Evolutionary conservation across 2,797 vertebrate species (phyloP).

Genomic region (Halcyon badia): DNA sequence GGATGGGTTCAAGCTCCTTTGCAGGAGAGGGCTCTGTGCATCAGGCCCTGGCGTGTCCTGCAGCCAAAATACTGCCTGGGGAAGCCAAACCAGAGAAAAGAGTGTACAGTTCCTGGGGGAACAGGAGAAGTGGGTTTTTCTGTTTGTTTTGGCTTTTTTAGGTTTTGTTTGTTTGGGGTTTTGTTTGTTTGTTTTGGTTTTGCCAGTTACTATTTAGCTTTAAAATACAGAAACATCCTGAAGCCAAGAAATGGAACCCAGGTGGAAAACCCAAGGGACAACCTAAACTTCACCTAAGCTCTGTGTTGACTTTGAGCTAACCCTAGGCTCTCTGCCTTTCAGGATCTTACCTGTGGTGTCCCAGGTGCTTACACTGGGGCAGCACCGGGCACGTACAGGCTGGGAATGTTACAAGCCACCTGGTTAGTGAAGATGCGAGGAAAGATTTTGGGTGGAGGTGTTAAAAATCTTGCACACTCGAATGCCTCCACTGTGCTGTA

Average conservation of each 20-base stretch:
- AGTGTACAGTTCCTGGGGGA: fast-evolving
- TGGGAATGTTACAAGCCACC: background rate
- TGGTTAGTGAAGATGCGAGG: background rate
- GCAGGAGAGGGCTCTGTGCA: background rate
- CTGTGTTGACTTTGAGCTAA: background rate
- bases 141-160: no score
- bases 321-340: background rate
- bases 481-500: background rate
- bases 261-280: background rate
- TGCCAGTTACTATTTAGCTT: no score
- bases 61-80: background rate
- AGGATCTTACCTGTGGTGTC: background rate
- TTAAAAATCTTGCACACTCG: background rate
- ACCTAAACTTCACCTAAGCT: fast-evolving
- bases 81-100: background rate
- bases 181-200: no score
- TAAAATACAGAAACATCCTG: background rate
- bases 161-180: no score
- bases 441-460: fast-evolving
- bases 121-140: background rate
- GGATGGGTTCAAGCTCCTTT: background rate
- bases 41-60: background rate
- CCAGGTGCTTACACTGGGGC: background rate
- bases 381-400: background rate
- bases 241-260: background rate